These are phyloP conservation scores for Loxodonta africana DNA, from an alignment of 2,113 vertebrate genomes.

Conservation along the genomic window DNA sequence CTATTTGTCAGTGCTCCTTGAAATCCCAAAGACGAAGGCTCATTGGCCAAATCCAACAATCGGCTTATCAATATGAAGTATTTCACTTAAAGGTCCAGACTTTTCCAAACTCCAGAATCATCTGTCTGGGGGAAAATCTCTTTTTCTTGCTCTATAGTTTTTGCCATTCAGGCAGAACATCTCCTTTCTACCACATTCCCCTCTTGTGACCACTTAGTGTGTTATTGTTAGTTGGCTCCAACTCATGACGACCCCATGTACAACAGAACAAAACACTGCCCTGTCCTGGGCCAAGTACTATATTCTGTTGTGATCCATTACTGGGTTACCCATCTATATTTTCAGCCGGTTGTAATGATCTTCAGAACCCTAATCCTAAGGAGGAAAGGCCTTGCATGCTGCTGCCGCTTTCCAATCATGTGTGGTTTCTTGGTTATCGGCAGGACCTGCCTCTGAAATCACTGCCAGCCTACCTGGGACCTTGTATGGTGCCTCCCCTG, in stretches of 20 bases:
- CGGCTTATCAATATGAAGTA: constrained; percentile 63
- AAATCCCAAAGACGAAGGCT: constrained; percentile 80
- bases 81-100: constrained; percentile 73
- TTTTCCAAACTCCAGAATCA: constrained; percentile 70
- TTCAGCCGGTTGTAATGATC: background rate
- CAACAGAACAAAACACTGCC: background rate
- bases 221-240: background rate
- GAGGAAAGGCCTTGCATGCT: background rate
- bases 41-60: constrained; percentile 74
- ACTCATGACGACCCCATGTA: background rate
- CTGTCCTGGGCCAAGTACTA: background rate
- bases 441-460: constrained; percentile 36
- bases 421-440: background rate
- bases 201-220: background rate
- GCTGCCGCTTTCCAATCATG: background rate
- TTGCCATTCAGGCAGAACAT: background rate
- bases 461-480: background rate
- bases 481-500: background rate
- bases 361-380: background rate
- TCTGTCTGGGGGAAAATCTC: background rate
- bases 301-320: background rate
- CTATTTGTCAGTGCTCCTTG: constrained; percentile 82
- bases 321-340: background rate
- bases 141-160: background rate
- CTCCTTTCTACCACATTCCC: background rate